Base-by-base conservation (phyloP, 2,888 invertebrate genomes). In the Zootermopsis nevadensis region DNA sequence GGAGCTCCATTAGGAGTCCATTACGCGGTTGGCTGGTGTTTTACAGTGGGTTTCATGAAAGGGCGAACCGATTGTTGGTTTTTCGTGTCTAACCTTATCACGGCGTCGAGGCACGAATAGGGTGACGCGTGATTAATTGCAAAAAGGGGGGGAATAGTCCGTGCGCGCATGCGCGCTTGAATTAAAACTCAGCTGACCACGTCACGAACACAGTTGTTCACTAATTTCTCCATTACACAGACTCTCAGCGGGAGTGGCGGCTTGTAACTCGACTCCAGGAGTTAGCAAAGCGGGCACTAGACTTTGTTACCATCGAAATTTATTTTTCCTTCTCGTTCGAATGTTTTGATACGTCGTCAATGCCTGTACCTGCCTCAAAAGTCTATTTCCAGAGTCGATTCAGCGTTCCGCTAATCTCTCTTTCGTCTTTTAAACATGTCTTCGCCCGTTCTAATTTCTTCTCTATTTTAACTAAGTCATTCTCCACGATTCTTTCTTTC, bases 1-100 rank as follows among this genome's bases (percentile, higher is more conserved):
- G 15, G 27, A 38, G 42, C 31, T 31, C 77, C 69, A 69, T 69
- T 69, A 69, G 69, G 69, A 19, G 33, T 12, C 77, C 77, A 77
- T 77, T 77, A 77, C 53, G 77, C 53, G 77, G 53, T 55, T 55
- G 48, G 55, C 38, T 55, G 55, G 55, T 77, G 77, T 77, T 77
- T 77, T 77, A 77, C 77, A 77, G 48, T 77, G 55, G 55, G 48
- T 55, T 31, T 69, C 69, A 69, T 69, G 69, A 69, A 33, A 69
- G 69, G 69, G 69, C 33, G 31, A 55, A 42, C 31, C 81, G 38
- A 67, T 72, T 81, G 81, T 81, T 81, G 81, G 81, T 81, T 81
- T 69, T 81, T 48, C 81, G 81, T 81, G 81, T 69, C 80, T 72
- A 72, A 48, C 81, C 81, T 81, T 81, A 81, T 81, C 81, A 81